Evolutionary conservation across 2,888 invertebrate species (phyloP).

Genomic region (Rotaria socialis): DNA sequence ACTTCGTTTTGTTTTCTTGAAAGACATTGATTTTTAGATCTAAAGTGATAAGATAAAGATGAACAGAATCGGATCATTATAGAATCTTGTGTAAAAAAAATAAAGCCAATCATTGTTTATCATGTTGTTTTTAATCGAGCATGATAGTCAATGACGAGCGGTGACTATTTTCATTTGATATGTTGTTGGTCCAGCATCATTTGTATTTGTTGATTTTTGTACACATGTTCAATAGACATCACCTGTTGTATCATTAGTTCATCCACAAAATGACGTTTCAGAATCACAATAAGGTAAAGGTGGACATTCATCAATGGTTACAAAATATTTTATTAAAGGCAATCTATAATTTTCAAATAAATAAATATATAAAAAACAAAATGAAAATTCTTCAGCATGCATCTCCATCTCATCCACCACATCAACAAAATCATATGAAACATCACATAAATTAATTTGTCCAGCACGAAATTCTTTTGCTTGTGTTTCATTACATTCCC

Average conservation of each 20-base stretch:
- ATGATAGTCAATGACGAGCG: too few species aligned
- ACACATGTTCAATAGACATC: constrained; percentile 54
- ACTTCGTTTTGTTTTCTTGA: too few species aligned
- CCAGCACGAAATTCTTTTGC: neutral
- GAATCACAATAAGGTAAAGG: constrained; percentile 49
- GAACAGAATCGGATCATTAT: too few species aligned
- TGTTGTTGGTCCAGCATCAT: constrained; percentile 50
- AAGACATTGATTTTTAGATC: too few species aligned
- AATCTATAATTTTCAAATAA: constrained; percentile 48
- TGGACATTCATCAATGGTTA: constrained; percentile 50
- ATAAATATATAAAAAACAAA: too few species aligned
- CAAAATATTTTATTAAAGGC: constrained; percentile 56
- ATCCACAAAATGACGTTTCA: constrained; percentile 48
- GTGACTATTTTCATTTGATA: too few species aligned
- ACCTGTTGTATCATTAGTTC: constrained; percentile 51
- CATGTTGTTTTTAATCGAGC: too few species aligned
- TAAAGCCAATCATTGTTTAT: too few species aligned
- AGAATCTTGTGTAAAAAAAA: too few species aligned
- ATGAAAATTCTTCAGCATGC: constrained; percentile 22
- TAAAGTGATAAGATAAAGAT: too few species aligned
- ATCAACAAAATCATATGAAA: constrained; percentile 42
- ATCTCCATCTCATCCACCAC: constrained; percentile 24
- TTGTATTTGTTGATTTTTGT: constrained; percentile 51
- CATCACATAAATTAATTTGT: constrained; percentile 36
- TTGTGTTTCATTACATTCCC: constrained; percentile 38